Conservation (phyloP, 37 sponge, comb jelly and placozoan species). For the Petrosia ficiformis region DNA sequence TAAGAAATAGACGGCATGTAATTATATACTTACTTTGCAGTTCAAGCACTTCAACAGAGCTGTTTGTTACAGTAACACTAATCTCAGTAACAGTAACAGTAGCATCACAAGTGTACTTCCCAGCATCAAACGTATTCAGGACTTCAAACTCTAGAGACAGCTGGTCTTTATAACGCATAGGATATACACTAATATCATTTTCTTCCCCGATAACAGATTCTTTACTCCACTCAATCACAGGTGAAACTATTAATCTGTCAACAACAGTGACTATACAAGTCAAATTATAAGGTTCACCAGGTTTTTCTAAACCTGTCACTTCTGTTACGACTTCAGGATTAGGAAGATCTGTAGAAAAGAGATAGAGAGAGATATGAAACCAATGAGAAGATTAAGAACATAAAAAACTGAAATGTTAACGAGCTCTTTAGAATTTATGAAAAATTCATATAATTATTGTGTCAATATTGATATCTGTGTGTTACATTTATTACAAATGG, state of each 20-base stretch:
- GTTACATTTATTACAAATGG: no score
- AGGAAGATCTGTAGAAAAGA: neutral
- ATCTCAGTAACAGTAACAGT: neutral
- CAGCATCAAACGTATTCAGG: constrained; percentile 10
- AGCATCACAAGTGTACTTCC: constrained; percentile 1
- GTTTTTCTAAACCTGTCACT: neutral
- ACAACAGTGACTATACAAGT: neutral
- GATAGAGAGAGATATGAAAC: no score
- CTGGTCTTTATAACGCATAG: neutral
- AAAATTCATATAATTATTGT: no score
- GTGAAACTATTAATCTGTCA: constrained; percentile 2
- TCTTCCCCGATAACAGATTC: neutral
- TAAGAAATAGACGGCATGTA: no score
- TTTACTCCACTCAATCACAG: neutral
- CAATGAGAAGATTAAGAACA: no score
- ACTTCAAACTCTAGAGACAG: neutral
- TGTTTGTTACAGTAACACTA: neutral
- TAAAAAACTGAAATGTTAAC: no score
- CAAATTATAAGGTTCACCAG: neutral
- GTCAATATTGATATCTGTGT: no score
- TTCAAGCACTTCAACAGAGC: no score
- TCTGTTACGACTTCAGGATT: neutral
- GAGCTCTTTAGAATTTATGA: no score
- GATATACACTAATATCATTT: neutral
- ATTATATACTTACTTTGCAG: no score